These are phyloP conservation scores for Gobio occitaniae DNA, from an alignment of 2,797 vertebrate species.

Conservation along the genomic window DNA sequence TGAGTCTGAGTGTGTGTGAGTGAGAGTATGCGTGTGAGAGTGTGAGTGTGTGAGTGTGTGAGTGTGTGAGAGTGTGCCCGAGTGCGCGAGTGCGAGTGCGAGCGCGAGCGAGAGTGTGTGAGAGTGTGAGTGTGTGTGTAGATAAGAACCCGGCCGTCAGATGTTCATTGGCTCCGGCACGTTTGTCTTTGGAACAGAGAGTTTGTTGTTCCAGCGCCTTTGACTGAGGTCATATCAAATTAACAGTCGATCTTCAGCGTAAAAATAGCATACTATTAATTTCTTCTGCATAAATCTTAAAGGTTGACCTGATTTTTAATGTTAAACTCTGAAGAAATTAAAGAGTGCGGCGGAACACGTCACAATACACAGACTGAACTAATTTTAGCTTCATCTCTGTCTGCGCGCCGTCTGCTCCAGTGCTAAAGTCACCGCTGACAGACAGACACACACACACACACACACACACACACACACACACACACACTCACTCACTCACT, in stretches of 20 bases:
- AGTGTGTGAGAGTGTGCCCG: too few species aligned
- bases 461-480: background rate
- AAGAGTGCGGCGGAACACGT: conserved; percentile 63
- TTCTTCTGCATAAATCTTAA: conserved; percentile 82
- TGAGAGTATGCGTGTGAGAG: too few species aligned
- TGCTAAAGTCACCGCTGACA: too few species aligned
- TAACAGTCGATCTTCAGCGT: conserved; percentile 82
- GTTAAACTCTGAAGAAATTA: conserved; percentile 84
- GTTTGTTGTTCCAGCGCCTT: conserved; percentile 85
- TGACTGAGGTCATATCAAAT: conserved; percentile 89
- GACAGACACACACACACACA: background rate
- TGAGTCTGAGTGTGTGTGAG: too few species aligned
- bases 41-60: too few species aligned
- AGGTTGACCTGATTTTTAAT: conserved; percentile 86
- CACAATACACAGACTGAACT: conserved; percentile 73
- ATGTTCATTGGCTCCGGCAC: conserved; percentile 71
- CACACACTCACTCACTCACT: background rate
- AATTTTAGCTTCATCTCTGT: conserved; percentile 72
- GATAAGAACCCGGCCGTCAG: conserved; percentile 72
- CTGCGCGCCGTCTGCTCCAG: background rate
- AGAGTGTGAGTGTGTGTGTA: conserved; percentile 34
- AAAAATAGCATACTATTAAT: conserved; percentile 89
- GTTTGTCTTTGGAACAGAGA: conserved; percentile 77
- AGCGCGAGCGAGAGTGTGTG: too few species aligned
- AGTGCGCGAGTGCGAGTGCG: too few species aligned